Evolutionary conservation across 2,888 invertebrate species (phyloP), one percentile per base, ranked within the genome.

Genomic region (Elmis aenea): DNA sequence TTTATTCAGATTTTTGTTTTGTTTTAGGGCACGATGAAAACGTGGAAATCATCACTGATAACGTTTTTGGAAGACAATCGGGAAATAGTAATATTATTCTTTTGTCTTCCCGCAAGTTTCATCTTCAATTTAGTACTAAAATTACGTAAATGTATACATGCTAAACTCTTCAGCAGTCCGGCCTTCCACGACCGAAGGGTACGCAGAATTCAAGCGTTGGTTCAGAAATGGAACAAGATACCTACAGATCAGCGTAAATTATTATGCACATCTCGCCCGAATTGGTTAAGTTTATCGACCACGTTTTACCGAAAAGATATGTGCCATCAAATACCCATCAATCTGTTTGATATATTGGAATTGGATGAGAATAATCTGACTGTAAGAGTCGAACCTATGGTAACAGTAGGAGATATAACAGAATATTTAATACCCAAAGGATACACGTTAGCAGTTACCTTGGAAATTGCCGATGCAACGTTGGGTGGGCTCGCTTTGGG

Each of bases 391-490:
- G 81, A 82, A 51, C 82, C 82, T 2, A 79, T 81, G 72, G 78
- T 75, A 6, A 80, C 80, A 0, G 79, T 82, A 5, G 77, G 77
- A 0, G 79, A 80, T 30, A 76, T 81, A 26, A 81, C 80, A 0
- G 69, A 73, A 46, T 81, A 69, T 52, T 61, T 82, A 11, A 77
- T 79, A 54, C 79, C 79, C 1, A 74, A 64, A 54, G 81, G 82
- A 0, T 83, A 80, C 56, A 79, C 81, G 0, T 57, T 83, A 27
- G 81, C 79, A 1, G 80, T 82, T 2, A 81, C 80, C 15, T 71
- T 82, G 27, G 83, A 83, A 61, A 72, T 83, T 29, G 76, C 72
- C 1, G 83, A 83, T 58, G 82, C 82, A 12, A 82, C 82, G 3
- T 64, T 81, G 11, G 83, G 82, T 50, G 81, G 82, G 24, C 64